Conservation (phyloP, 2,113 vertebrate species). For the Oceanodroma tethys region DNA sequence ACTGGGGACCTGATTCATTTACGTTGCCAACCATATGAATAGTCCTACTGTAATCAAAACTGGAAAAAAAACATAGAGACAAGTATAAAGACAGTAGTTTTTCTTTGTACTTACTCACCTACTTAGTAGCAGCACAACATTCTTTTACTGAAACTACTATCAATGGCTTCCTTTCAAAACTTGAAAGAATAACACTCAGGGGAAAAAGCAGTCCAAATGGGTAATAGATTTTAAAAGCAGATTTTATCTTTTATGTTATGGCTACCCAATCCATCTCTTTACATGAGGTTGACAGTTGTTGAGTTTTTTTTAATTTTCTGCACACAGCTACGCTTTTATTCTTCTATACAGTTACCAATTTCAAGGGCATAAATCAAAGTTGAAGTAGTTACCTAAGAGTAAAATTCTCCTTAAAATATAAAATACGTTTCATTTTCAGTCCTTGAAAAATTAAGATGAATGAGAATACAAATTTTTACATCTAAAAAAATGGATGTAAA, state of each 20-base stretch:
- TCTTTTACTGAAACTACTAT: background rate
- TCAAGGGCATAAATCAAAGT: background rate
- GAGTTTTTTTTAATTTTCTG: background rate
- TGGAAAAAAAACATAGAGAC: background rate
- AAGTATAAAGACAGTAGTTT: background rate
- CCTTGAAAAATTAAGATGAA: background rate
- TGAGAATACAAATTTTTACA: background rate
- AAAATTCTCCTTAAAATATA: background rate
- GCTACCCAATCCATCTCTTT: background rate
- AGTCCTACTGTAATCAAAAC: background rate
- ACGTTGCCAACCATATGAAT: accelerated
- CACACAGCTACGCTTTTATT: background rate
- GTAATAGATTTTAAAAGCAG: background rate
- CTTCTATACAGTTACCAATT: background rate
- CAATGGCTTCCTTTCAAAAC: background rate
- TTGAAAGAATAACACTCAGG: background rate
- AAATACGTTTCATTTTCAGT: background rate
- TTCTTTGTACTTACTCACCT: background rate
- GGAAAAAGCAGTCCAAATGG: background rate
- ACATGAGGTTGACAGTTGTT: background rate
- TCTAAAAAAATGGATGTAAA: background rate
- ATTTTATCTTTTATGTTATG: background rate
- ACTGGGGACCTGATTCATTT: background rate
- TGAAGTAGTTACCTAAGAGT: background rate
- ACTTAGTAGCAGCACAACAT: background rate